These are phyloP conservation scores for Thera obeliscata DNA, from an alignment of 2,888 invertebrate genomes.

Conservation along the genomic window DNA sequence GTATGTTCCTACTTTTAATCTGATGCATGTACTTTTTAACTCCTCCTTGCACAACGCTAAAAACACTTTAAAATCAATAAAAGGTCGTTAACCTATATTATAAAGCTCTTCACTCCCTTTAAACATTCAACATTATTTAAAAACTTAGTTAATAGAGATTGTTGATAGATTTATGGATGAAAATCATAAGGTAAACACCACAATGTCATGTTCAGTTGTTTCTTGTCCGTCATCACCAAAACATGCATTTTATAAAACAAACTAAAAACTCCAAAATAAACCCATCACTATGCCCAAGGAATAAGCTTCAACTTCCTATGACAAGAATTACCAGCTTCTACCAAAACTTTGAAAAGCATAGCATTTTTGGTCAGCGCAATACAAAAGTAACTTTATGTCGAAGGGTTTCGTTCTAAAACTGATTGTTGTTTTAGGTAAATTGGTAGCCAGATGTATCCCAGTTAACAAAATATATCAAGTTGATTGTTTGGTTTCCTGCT, in stretches of 20 bases:
- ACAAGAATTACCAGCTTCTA: not conserved
- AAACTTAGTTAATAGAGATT: constrained; percentile 49
- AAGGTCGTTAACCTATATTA: not conserved
- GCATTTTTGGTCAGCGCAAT: constrained; percentile 11
- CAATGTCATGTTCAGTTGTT: constrained; percentile 67
- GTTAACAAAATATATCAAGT: constrained; percentile 75
- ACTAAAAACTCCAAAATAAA: constrained; percentile 16
- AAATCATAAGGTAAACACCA: constrained; percentile 60
- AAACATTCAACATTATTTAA: constrained; percentile 20
- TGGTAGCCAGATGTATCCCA: constrained; percentile 62
- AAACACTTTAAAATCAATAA: not conserved
- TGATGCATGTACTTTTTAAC: not conserved
- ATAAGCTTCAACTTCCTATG: constrained; percentile 19
- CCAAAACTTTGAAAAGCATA: constrained; percentile 3
- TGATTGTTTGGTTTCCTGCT: constrained; percentile 70
- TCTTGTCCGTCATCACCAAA: constrained; percentile 71
- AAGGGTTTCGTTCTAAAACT: constrained; percentile 46
- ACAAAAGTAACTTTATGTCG: constrained; percentile 18
- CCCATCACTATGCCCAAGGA: not conserved
- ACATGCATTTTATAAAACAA: constrained; percentile 51
- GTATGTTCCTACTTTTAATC: no score
- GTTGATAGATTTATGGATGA: constrained; percentile 63
- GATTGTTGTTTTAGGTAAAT: constrained; percentile 17
- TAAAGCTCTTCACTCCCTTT: constrained; percentile 6
- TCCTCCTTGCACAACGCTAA: not conserved